phyloP scores from a whole-genome alignment of 2,888 invertebrate genomes.

The Stratiomys singularior region DNA sequence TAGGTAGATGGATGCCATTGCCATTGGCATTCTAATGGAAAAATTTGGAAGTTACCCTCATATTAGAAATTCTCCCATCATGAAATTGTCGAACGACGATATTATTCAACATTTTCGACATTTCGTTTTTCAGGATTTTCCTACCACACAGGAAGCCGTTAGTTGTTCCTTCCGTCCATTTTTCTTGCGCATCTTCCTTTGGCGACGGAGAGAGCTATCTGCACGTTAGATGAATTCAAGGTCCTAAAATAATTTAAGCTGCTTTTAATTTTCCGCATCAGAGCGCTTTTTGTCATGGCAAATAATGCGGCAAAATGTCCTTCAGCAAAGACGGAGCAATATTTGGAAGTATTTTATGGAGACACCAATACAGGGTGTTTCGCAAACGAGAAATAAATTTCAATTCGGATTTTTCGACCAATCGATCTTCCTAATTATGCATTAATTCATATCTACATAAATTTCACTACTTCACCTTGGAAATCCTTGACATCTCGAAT shows the following conservation, averaged over 20 bases:
- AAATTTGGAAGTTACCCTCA: conserved; percentile 18
- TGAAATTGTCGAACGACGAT: conserved; percentile 33
- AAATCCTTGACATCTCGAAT: background rate
- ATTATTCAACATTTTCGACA: conserved; percentile 13
- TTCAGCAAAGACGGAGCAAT: conserved; percentile 22
- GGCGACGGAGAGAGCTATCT: background rate
- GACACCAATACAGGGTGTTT: background rate
- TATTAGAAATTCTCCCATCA: conserved; percentile 33
- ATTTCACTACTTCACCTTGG: background rate
- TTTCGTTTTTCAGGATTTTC: background rate
- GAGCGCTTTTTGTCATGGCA: conserved; percentile 49
- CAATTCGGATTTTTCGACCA: too few relatives aligned
- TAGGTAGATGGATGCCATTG: background rate
- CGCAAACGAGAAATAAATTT: background rate
- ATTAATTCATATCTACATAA: too few relatives aligned
- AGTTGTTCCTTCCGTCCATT: conserved; percentile 17
- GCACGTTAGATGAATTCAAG: background rate
- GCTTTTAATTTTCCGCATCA: conserved; percentile 52
- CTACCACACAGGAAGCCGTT: conserved; percentile 1
- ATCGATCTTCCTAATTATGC: too few relatives aligned
- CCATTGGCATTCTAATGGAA: conserved; percentile 22
- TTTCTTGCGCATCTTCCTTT: background rate
- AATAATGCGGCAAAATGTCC: conserved; percentile 51
- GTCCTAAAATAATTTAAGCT: conserved; percentile 45
- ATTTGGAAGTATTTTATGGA: background rate